phyloP scores from a whole-genome alignment of 2,113 vertebrate genomes.

The Desmodus rotundus region DNA sequence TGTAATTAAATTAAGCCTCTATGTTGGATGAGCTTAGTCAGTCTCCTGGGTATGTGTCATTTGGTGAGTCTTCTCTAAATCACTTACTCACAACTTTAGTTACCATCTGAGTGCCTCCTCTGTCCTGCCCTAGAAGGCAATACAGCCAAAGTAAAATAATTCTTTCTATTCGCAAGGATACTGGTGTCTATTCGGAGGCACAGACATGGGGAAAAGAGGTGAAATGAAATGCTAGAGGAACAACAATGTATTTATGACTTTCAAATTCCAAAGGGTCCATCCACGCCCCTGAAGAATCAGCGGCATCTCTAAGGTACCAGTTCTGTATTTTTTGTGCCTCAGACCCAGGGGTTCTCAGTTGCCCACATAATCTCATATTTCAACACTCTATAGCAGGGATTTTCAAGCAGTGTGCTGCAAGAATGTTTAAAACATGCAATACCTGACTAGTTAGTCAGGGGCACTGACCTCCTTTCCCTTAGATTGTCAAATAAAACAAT shows the following conservation, averaged over 20 bases:
- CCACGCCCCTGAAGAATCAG: background rate
- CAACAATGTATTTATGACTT: background rate
- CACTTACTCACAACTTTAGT: background rate
- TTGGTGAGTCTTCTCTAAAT: background rate
- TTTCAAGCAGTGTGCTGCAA: no score
- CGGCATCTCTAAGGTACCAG: fast-evolving
- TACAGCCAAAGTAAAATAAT: background rate
- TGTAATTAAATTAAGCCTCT: background rate
- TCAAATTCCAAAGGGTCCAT: background rate
- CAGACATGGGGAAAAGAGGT: background rate
- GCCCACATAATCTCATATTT: background rate
- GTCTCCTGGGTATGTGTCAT: background rate
- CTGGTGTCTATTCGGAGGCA: background rate
- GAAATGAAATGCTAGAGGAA: background rate
- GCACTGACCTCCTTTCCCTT: no score
- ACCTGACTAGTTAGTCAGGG: no score
- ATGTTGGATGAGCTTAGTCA: background rate
- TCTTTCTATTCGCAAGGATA: background rate
- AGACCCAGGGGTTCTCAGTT: background rate
- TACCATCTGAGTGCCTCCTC: background rate
- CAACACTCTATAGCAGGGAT: no score
- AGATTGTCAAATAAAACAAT: no score
- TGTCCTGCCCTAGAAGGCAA: fast-evolving
- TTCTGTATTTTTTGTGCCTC: background rate
- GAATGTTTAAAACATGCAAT: no score